Conservation (phyloP, 1,140 invertebrate genomes). For the Tigriopus japonicus region DNA sequence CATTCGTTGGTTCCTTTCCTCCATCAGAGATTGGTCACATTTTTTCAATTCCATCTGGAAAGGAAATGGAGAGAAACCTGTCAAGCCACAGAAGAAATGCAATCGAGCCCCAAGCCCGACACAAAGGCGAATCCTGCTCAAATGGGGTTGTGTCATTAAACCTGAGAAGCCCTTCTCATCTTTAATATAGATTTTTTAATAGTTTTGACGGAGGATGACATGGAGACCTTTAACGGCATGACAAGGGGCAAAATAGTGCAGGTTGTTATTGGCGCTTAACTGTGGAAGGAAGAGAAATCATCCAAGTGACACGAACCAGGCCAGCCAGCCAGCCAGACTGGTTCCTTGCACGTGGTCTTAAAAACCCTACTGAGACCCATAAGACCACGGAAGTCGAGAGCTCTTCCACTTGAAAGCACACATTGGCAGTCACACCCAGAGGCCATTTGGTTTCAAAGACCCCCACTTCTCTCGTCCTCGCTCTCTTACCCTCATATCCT, state of each 20-base stretch:
- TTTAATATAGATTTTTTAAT: background rate
- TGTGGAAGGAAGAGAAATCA: too few species aligned
- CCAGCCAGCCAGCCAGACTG: background rate
- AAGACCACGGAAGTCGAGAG: background rate
- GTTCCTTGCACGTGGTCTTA: background rate
- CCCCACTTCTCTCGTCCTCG: background rate
- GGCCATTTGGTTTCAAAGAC: background rate
- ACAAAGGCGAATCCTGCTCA: too few species aligned
- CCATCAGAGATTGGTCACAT: constrained; percentile 16
- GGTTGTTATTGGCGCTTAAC: too few species aligned
- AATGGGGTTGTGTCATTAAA: too few species aligned
- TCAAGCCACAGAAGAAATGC: background rate
- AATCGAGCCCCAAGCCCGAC: background rate
- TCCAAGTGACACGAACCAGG: background rate
- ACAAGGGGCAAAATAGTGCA: background rate
- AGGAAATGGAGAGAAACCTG: background rate
- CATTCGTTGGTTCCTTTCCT: constrained; percentile 16
- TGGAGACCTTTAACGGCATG: background rate
- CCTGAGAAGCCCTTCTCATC: background rate
- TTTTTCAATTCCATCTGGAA: constrained; percentile 18
- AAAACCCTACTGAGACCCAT: background rate
- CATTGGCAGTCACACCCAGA: background rate
- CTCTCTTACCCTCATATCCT: constrained; percentile 18
- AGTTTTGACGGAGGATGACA: background rate
- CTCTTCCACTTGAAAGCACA: background rate